Evolutionary conservation across 2,888 invertebrate species (phyloP).

Genomic region (Drosophila meridiana): DNA sequence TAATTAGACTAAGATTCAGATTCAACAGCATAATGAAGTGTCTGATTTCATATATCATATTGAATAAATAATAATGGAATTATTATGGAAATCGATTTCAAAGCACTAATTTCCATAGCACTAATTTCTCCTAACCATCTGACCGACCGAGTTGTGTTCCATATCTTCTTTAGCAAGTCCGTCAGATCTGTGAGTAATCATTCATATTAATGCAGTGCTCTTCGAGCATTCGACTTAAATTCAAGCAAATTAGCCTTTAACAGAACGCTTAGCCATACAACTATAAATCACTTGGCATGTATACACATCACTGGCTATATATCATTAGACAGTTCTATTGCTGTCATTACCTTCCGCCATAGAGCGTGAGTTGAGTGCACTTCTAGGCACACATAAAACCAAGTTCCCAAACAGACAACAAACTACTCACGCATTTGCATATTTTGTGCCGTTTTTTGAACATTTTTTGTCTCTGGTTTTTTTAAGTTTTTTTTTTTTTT

Average conservation of each 20-base stretch:
- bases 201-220: neutral
- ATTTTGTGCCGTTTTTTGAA: constrained; percentile 31
- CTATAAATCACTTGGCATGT: constrained; percentile 30
- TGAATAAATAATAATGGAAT: neutral
- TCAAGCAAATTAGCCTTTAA: constrained; percentile 3
- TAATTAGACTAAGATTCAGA: too few species aligned
- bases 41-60: too few species aligned
- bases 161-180: neutral
- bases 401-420: constrained; percentile 22
- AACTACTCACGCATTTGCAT: constrained; percentile 49
- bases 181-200: neutral
- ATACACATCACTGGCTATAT: constrained; percentile 18
- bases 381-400: constrained; percentile 8
- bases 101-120: neutral
- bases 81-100: neutral
- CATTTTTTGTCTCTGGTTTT: constrained; percentile 1
- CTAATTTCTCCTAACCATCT: too few species aligned
- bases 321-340: constrained; percentile 20
- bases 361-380: constrained; percentile 20
- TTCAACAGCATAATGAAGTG: too few species aligned
- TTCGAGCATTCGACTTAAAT: neutral
- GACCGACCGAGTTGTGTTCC: neutral
- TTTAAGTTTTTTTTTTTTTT: constrained; percentile 5
- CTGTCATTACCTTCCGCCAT: constrained; percentile 28
- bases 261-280: neutral